Evolutionary conservation across 2,888 invertebrate genomes (phyloP).

Genomic region (Lasioglossum pauxillum): DNA sequence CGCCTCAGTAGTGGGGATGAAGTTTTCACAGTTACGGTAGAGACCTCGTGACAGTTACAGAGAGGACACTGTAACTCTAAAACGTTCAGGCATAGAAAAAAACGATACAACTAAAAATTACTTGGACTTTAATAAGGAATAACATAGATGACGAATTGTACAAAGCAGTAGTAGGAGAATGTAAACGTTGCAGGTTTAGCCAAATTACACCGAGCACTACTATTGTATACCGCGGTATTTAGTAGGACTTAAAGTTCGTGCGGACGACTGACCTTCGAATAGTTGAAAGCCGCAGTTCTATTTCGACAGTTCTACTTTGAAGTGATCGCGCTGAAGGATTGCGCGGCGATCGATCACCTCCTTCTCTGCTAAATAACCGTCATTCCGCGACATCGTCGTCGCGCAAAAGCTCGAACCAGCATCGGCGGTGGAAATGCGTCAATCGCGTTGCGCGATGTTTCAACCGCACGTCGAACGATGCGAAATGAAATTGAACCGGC

Average conservation of each 20-base stretch:
- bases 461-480: background rate
- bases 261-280: background rate
- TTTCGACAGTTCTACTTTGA: background rate
- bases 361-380: background rate
- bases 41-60: no score
- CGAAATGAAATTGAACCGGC: constrained; percentile 18
- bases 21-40: no score
- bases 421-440: no score
- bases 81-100: background rate
- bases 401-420: background rate
- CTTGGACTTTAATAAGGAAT: background rate
- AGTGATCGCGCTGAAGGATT: background rate
- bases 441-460: constrained; percentile 3
- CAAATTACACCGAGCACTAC: background rate
- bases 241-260: background rate
- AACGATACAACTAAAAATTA: background rate
- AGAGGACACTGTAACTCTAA: background rate
- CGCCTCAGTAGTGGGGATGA: no score
- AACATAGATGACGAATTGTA: background rate
- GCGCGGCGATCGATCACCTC: background rate
- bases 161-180: background rate
- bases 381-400: background rate
- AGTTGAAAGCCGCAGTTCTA: background rate
- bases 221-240: background rate
- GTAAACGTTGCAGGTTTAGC: background rate